Evolutionary conservation across 2,888 invertebrate species (phyloP), one percentile per base, ranked within the genome.

Genomic region (Agelastica alni): DNA sequence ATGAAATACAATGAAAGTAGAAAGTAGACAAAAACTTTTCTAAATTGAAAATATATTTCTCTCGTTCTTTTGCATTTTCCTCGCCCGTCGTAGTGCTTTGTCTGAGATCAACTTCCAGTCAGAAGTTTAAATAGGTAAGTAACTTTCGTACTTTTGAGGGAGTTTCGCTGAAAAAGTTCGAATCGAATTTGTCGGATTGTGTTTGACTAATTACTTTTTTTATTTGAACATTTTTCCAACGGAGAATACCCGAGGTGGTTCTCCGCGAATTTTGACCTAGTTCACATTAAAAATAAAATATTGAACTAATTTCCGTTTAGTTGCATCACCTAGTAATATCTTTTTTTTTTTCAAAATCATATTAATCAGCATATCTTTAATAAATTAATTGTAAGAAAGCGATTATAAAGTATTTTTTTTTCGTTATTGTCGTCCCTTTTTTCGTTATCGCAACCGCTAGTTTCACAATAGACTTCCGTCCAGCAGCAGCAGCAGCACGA

Each of bases 1-100:
- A 30, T 43, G 43, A n/a, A 43, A 30, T 9, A 43, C 30, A 43
- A 43, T 30, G 30, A 43, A 43, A 16, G 46, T 16, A 16, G 46
- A 36, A 14, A 34, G 22, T 36, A 20, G 32, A 36, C 34, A 34
- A 28, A 46, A 46, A 46, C 20, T 46, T 36, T 34, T 20, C 10
- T 22, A 46, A 46, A 46, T 46, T 46, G 46, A 46, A 46, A 46
- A 46, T 46, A 46, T 22, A 46, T 36, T 46, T 46, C 36, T 32
- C 36, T 34, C 37, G 37, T 39, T 17, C 36, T 36, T n/a, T 36
- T 16, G 16, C 36, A 36, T 18, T 17, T 36, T 36, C 13, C 31
- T n/a, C 37, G 37, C 7, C 9, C 20, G 37, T 22, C 37, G 37
- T 39, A 9, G 37, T 10, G 20, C 37, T 18, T 20, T 18, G 37